Evolutionary conservation across 2,797 vertebrate species (phyloP), one percentile per base, ranked within the genome.

Genomic region (Botia kubotai): DNA sequence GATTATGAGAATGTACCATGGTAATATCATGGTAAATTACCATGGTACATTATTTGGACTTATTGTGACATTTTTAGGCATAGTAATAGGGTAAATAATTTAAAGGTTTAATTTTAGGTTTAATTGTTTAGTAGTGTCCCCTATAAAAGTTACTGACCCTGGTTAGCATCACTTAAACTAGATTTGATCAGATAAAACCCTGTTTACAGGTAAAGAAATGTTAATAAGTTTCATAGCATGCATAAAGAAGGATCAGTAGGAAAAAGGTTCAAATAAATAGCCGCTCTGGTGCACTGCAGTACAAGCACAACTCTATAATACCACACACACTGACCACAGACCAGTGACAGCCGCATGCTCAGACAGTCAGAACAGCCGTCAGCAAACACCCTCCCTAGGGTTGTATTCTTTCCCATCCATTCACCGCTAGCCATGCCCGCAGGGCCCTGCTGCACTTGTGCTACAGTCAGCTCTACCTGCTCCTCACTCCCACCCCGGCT

Each of bases 401-500:
- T 63, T 83, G 17, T 83, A 77, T 83, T 74, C 71, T 74, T 86
- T 81, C 72, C 71, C 29, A 2, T 76, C 77, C 55, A n/a, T 77
- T 77, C 72, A 72, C 70, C 62, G 23, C 4, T 72, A 83, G 66
- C 60, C 33, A 36, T 72, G 71, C 48, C 72, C 50, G 55, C 39
- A 52, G 62, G 74, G 36, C 75, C 68, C 68, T 79, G 21, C 69
- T 72, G 46, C 68, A 11, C 53, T 67, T 65, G 46, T 52, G 68
- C 72, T 77, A 68, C 60, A 80, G 79, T 80, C 79, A 68, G 63
- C 79, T 50, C 0, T 33, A 74, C 71, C 46, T 39, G 33, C n/a
- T 16, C 17, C 26, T 14, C 48, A 13, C 7, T 29, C 21, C 29
- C 65, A n/a, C 5, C 26, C 68, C 74, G 12, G 17, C 50, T 16